Evolutionary conservation across 2,888 invertebrate species (phyloP).

Genomic region (Sinelater perroti): DNA sequence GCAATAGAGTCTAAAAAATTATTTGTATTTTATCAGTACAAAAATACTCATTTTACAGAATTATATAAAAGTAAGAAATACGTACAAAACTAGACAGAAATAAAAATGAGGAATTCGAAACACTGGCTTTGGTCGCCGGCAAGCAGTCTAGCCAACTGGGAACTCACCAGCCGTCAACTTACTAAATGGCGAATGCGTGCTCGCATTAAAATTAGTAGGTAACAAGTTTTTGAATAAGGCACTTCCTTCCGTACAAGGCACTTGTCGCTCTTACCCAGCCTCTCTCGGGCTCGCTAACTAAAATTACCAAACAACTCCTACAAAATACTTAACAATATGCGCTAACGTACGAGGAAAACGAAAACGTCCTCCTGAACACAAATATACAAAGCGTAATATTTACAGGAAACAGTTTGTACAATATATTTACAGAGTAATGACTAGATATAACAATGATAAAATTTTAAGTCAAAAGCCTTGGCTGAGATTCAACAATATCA

Average conservation of each 20-base stretch:
- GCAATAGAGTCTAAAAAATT: too few relatives aligned
- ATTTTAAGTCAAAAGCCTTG: conserved; percentile 50
- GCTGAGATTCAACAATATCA: conserved; percentile 52
- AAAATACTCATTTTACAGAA: conserved; percentile 25
- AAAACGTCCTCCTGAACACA: conserved; percentile 22
- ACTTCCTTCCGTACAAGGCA: conserved; percentile 7
- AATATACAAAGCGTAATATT: conserved; percentile 31
- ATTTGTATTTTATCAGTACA: conserved; percentile 37
- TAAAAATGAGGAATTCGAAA: conserved; percentile 35
- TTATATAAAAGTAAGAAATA: conserved; percentile 32
- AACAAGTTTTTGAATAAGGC: conserved; percentile 29
- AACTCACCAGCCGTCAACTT: conserved; percentile 25
- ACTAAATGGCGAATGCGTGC: conserved; percentile 28
- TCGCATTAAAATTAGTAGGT: conserved; percentile 26
- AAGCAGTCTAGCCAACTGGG: conserved; percentile 19
- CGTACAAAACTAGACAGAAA: conserved; percentile 29
- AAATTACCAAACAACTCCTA: conserved; percentile 15
- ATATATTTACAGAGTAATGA: conserved; percentile 55
- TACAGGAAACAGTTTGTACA: conserved; percentile 41
- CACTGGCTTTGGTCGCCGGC: conserved; percentile 37
- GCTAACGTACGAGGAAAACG: conserved; percentile 19
- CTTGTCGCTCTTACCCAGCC: neutral
- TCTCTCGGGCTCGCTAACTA: neutral
- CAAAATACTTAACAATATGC: conserved; percentile 26
- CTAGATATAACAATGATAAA: conserved; percentile 56